phyloP scores from a whole-genome alignment of 2,797 vertebrate species.

The Phataginus tricuspis region DNA sequence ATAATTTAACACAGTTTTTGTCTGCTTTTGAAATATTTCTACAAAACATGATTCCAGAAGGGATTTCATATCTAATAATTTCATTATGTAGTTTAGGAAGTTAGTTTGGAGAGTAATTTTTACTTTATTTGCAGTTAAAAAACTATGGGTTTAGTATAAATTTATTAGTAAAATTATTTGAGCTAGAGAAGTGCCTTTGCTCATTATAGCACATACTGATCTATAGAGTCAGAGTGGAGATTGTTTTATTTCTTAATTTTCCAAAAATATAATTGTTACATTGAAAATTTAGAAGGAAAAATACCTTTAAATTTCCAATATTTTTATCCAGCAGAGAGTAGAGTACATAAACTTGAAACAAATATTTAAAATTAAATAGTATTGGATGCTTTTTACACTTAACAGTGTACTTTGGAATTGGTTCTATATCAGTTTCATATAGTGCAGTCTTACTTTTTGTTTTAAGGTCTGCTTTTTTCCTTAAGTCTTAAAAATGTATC shows the following conservation, averaged over 20 bases:
- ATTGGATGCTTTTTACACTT: neutral
- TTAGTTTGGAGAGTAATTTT: constrained; percentile 10
- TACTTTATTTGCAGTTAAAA: constrained; percentile 8
- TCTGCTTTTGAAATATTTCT: constrained; percentile 8
- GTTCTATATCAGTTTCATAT: neutral
- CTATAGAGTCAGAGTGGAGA: neutral
- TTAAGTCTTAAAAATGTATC: neutral
- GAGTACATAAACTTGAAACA: neutral
- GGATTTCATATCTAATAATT: neutral
- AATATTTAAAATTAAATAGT: neutral
- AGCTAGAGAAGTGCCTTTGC: neutral
- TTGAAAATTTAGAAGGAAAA: constrained; percentile 1
- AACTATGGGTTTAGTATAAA: neutral
- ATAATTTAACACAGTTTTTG: neutral
- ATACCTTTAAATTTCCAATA: neutral
- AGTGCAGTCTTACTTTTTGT: neutral
- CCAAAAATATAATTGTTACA: neutral
- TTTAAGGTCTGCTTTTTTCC: neutral
- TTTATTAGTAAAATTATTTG: constrained; percentile 6
- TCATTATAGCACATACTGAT: neutral
- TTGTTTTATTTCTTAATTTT: constrained; percentile 33
- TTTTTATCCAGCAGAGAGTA: neutral
- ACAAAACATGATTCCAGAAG: neutral
- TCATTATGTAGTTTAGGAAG: constrained; percentile 11
- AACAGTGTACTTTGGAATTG: neutral